phyloP scores from a whole-genome alignment of 2,113 vertebrate genomes.

The Mobula birostris region DNA sequence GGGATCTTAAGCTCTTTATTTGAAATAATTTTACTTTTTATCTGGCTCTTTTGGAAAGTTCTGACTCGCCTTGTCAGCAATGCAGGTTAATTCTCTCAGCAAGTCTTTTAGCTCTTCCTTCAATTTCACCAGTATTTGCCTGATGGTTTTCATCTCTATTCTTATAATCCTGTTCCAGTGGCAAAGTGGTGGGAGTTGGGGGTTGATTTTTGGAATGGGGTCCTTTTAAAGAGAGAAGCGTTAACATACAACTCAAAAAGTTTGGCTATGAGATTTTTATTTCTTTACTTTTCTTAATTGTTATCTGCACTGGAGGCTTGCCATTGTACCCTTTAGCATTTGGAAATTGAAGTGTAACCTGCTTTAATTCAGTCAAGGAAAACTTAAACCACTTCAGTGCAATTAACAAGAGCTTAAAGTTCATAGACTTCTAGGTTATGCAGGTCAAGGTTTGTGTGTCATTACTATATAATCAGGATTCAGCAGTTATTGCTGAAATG shows the following conservation, averaged over 20 bases:
- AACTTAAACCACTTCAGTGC: background rate
- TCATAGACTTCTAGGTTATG: background rate
- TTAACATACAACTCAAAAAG: background rate
- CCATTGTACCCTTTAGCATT: background rate
- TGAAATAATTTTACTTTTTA: background rate
- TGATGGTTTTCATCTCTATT: background rate
- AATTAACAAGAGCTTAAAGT: background rate
- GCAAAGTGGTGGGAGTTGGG: background rate
- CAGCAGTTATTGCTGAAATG: constrained; percentile 1
- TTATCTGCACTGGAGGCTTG: background rate
- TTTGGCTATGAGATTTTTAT: background rate
- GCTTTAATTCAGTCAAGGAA: background rate
- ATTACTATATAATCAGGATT: background rate
- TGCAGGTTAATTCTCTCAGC: background rate
- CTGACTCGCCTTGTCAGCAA: background rate
- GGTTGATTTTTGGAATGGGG: no score
- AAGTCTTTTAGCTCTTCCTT: background rate
- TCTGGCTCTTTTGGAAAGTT: background rate
- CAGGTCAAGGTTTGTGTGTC: background rate
- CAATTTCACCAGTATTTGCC: background rate
- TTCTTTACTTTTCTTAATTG: background rate
- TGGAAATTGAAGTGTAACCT: background rate
- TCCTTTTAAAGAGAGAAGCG: background rate
- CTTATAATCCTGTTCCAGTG: background rate
- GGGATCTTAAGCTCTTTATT: background rate